Percentiles rank a stretch among this genome's conserved stretches.
These are phyloP conservation scores for Sphinx pinastri DNA, from an alignment of 2,888 invertebrate genomes.

Conservation along the genomic window DNA sequence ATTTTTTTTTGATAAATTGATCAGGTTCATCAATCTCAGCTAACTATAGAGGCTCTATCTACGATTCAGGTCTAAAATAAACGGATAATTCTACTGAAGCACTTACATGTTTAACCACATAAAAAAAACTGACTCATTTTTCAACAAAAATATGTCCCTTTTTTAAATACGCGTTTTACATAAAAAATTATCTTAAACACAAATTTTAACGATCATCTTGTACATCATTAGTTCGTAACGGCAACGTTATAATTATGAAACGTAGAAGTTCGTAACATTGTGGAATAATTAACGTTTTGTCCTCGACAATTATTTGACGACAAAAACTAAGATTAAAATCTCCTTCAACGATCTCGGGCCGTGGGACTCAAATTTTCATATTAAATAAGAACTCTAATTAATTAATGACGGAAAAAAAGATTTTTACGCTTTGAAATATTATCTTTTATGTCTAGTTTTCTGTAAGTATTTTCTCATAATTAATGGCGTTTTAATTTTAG, in stretches of 20 bases:
- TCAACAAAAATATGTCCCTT: background rate
- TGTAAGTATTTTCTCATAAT: background rate
- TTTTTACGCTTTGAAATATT: background rate
- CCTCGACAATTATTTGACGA: slow-evolving; percentile 18
- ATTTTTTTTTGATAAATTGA: no score
- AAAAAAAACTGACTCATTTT: background rate
- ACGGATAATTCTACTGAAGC: no score
- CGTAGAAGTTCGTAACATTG: background rate
- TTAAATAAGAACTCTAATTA: slow-evolving; percentile 13
- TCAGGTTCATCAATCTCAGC: no score
- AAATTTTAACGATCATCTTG: background rate
- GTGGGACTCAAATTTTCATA: slow-evolving; percentile 8
- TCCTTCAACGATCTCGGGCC: background rate
- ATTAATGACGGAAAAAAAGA: background rate
- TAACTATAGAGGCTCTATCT: no score
- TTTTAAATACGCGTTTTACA: background rate
- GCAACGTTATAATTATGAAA: background rate
- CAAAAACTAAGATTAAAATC: slow-evolving; percentile 17
- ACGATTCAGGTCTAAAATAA: no score
- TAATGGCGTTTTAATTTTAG: background rate
- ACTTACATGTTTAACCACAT: no score
- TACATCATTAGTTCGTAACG: background rate
- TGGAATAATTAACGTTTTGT: slow-evolving; percentile 16
- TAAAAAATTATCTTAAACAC: background rate
- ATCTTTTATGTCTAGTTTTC: background rate